Conservation (phyloP, 2,113 vertebrate genomes). For the Castor canadensis region DNA sequence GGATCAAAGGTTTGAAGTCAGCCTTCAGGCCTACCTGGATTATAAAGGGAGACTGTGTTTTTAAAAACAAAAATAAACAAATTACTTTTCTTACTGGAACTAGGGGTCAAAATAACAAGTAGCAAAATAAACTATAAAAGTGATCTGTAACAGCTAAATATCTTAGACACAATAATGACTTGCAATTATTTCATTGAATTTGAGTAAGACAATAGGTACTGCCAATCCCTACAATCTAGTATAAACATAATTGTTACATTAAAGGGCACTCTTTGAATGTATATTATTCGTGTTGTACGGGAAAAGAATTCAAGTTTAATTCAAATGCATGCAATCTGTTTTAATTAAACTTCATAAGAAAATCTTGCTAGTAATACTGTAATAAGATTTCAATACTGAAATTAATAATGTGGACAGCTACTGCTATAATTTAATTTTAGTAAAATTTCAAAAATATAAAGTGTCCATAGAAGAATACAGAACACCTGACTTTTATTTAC, state of each 20-base stretch:
- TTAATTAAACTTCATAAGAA: slow-evolving; percentile 26
- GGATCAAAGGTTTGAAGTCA: too few species aligned
- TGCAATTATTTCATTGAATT: not conserved
- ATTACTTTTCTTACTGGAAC: not conserved
- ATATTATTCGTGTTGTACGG: not conserved
- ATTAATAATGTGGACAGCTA: not conserved
- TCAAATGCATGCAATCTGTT: not conserved
- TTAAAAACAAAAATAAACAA: too few species aligned
- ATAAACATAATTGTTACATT: not conserved
- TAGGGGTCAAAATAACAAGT: not conserved
- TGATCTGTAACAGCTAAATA: not conserved
- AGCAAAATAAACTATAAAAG: not conserved
- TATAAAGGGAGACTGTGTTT: too few species aligned
- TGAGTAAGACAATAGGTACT: not conserved
- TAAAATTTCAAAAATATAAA: not conserved
- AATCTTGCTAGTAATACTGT: not conserved
- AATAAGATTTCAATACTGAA: not conserved
- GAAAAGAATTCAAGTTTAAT: slow-evolving; percentile 37
- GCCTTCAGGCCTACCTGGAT: too few species aligned
- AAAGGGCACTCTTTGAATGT: not conserved
- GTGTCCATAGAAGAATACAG: not conserved
- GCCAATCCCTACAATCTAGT: not conserved
- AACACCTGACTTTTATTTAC: not conserved
- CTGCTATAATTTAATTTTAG: not conserved
- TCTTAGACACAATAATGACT: not conserved